Evolutionary conservation across 1,140 invertebrate genomes (phyloP), one percentile per base, ranked within the genome.

Genomic region (Contarinia nasturtii): DNA sequence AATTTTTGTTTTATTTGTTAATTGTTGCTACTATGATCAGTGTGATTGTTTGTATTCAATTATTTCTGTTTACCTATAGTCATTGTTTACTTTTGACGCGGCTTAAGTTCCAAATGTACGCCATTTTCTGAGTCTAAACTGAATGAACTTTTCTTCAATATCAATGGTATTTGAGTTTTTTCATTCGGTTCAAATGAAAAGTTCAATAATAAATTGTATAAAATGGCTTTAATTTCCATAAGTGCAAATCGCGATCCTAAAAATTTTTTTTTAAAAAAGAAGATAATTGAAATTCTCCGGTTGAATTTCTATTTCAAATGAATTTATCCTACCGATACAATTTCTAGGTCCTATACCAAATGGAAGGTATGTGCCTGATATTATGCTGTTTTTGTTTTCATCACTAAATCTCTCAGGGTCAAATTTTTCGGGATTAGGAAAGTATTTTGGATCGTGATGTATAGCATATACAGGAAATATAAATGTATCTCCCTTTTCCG

Each of bases 371-470:
- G 56, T 51, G 19, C 53, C 52, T 3, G 57, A 52, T 27, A 58
- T 55, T 0, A 58, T 44, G 1, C 53, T 50, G 7, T 50, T 36
- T 17, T 62, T 64, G 46, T 67, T 65, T 20, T 70, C 61, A 4
- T 67, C 63, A 0, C 64, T 57, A 48, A 73, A 76, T 10, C 74
- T 49, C 45, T 73, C 68, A 0, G 73, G 74, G 52, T 66, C 52
- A 45, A 74, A 76, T 46, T 56, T 55, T 14, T 68, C 59, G 1
- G 74, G 73, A 15, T 75, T 55, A 0, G 59, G 52, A 33, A 52
- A 84, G 43, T 68, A 59, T 5, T 69, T 55, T 0, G 67, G 59
- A 53, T 80, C 69, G 0, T 53, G 50, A 12, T 71, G 68, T 0
- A 71, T 17, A 0, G 50, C 56, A 3, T 56, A 55, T 0, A 69